Evolutionary conservation across 2,113 vertebrate genomes (phyloP).

Genomic region (Cichladusa arquata): DNA sequence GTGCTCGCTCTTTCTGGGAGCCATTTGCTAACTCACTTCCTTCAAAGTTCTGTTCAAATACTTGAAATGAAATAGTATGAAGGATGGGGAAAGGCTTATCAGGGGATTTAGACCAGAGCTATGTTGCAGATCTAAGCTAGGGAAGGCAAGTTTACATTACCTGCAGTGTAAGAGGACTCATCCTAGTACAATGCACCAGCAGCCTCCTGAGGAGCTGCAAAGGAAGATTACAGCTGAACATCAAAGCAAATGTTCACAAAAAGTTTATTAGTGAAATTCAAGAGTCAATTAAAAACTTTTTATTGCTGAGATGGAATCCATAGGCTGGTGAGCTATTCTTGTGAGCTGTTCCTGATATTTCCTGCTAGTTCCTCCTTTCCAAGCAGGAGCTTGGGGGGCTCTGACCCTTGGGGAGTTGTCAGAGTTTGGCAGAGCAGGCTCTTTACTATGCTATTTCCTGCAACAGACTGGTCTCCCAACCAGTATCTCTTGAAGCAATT

Average conservation of each 20-base stretch:
- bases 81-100: background rate
- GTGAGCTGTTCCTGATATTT: background rate
- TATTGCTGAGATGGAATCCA: background rate
- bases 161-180: background rate
- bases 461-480: slow-evolving; percentile 41
- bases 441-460: background rate
- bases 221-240: background rate
- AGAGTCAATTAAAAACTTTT: background rate
- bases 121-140: background rate
- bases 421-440: slow-evolving; percentile 12
- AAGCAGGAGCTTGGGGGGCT: background rate
- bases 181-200: background rate
- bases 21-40: background rate
- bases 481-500: background rate
- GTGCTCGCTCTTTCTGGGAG: slow-evolving; percentile 5
- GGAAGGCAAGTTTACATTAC: background rate
- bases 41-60: background rate
- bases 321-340: background rate
- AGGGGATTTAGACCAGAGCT: background rate
- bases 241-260: background rate
- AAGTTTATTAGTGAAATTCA: background rate
- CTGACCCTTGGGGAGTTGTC: background rate
- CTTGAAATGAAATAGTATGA: background rate
- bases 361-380: background rate
- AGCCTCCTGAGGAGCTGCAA: background rate